Base-by-base conservation (phyloP, 1,140 invertebrate species). In the Mesaphorura yosii region DNA sequence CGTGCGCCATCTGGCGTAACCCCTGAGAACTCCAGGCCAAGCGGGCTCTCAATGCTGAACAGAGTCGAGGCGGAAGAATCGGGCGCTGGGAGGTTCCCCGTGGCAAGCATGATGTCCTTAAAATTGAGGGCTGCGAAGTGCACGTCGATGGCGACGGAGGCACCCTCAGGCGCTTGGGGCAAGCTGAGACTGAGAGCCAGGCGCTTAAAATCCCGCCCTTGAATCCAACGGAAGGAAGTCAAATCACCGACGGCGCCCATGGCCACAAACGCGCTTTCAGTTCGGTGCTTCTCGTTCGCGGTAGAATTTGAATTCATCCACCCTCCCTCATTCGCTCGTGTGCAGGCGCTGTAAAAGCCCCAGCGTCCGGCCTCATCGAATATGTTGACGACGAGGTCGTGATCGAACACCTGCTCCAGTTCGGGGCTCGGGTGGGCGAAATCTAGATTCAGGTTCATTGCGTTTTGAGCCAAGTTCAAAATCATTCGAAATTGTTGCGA, bases 341-440 rank as follows among this genome's bases (percentile, higher is more conserved):
- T n/a, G 7, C 83, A 65, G 66, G 88, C 78, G 55, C 88, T 79
- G 58, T 88, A 84, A 25, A 79, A 82, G 14, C 87, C 86, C 77
- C 90, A 93, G 69, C 77, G 74, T 15, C 76, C 48, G 19, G 70
- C 82, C 70, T 82, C 66, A 66, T 77, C 70, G 65, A 76, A 78
- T 7, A 94, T 78, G 66, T 92, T 94, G n/a, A 86, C 70, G 17
- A 79, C 77, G 50, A 95, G 68, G 67, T 91, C 83, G 52, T 83
- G 73, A 27, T 76, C 67, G 1, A 83, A 40, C 2, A 64, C 25
- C 27, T 50, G 38, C 19, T 39, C 37, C 12, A 49, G 20, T 14
- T 7, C 12, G 7, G 7, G 17, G 40, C 40, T 34, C n/a, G 48
- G 48, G 17, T 38, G 37, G 15, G 17, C 6, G 31, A 49, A 49